These are phyloP conservation scores for Bombycilla garrulus DNA, from an alignment of 2,113 vertebrate genomes.

Conservation along the genomic window DNA sequence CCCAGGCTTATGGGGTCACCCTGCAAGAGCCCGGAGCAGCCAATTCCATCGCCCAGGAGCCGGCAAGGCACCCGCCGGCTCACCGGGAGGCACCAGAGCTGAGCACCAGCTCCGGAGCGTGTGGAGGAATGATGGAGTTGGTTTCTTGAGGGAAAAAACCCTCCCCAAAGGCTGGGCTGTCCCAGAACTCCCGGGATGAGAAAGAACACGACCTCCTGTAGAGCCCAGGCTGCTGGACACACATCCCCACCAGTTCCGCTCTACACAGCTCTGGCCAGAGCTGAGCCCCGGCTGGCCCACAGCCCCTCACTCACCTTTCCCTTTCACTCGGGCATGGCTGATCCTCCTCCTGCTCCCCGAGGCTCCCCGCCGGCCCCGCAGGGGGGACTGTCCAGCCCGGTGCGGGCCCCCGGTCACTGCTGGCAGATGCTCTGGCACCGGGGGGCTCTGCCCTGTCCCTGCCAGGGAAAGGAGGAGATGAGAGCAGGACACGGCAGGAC, in stretches of 20 bases:
- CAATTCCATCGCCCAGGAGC: background rate
- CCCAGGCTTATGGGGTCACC: background rate
- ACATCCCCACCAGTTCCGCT: fast-evolving
- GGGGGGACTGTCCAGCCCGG: background rate
- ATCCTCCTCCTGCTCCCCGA: slow-evolving; percentile 17
- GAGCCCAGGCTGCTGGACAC: background rate
- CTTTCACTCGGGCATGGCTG: background rate
- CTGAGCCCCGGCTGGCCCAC: background rate
- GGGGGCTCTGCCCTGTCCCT: background rate
- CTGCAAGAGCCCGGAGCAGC: background rate
- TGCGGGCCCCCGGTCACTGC: fast-evolving
- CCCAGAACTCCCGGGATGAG: background rate
- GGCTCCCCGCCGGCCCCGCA: background rate
- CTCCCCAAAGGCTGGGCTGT: background rate
- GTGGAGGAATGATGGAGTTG: background rate
- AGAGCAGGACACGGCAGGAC: background rate
- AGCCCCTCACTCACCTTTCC: slow-evolving; percentile 15
- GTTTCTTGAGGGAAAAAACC: fast-evolving
- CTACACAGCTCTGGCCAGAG: background rate
- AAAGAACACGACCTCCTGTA: background rate
- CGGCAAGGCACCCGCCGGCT: background rate
- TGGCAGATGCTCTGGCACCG: background rate
- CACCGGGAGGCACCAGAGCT: background rate
- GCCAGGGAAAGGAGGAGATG: background rate
- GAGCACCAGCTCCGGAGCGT: background rate